Base-by-base conservation (phyloP, 2,888 invertebrate genomes). In the Proisotoma minuta region DNA sequence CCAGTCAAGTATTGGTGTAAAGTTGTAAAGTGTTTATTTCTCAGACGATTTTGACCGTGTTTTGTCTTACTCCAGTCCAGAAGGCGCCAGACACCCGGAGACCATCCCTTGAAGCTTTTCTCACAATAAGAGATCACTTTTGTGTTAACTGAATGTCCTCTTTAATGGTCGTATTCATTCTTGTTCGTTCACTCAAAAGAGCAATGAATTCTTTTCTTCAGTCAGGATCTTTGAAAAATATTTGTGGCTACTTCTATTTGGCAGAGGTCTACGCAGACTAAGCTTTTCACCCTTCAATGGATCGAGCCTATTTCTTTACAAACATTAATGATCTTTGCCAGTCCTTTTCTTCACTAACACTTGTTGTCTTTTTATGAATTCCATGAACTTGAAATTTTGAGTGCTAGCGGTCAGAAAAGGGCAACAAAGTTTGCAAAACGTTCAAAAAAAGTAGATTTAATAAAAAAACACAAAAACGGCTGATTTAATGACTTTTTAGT, bases 71-170 rank as follows among this genome's bases (percentile, higher is more conserved):
- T 56, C 56, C n/a, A 56, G 56, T 56, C 56, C 26, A 15, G 3
- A 24, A 43, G 56, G 56, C 28, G 56, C 56, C 56, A 56, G 56
- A 56, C 56, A 56, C 56, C 56, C 56, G 40, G 43, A 34, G 56
- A 20, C 34, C 39, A 5, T 56, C 43, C 26, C 5, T n/a, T 20
- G 18, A 43, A 43, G 18, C 15, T 12, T 5, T 15, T 43, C 34
- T 43, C 43, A 43, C 43, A 43, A 43, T 43, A 20, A 20, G 18
- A n/a, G 20, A n/a, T 34, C 34, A 34, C 34, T 34, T 15, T 15
- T 10, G 15, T 10, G 34, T 34, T 43, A 20, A 15, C 18, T 20
- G 10, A 43, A 20, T 43, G 43, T 43, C 56, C 51, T 26, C 56
- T 26, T 39, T 43, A 43, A 56, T 56, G 56, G 53, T 28, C 53